Evolutionary conservation across 2,797 vertebrate species (phyloP).

Genomic region (Anolis apletophallus): DNA sequence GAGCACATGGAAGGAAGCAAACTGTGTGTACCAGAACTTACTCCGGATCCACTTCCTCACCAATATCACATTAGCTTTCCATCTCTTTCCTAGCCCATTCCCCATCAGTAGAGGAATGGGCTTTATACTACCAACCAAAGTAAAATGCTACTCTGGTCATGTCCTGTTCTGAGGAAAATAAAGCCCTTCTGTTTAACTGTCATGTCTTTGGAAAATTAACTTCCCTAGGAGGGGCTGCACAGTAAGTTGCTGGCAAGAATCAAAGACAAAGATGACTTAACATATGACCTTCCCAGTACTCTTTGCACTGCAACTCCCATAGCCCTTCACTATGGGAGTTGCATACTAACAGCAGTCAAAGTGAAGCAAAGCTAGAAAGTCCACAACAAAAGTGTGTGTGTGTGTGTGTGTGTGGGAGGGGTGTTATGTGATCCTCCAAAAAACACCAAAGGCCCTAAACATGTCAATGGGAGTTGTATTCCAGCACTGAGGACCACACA

Average conservation of each 20-base stretch:
- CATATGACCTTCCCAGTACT: background rate
- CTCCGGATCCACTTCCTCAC: background rate
- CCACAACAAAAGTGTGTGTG: no score
- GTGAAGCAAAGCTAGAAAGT: background rate
- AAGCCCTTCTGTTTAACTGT: slow-evolving; percentile 6
- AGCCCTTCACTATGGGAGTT: background rate
- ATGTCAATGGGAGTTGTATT: no score
- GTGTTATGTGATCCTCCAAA: no score
- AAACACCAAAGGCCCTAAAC: no score
- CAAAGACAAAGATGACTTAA: background rate
- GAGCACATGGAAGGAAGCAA: background rate
- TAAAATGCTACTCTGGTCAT: slow-evolving; percentile 6
- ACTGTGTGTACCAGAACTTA: background rate
- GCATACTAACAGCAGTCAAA: background rate
- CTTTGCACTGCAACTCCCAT: background rate
- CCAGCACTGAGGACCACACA: no score
- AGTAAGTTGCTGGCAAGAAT: background rate
- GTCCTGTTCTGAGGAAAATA: slow-evolving; percentile 8
- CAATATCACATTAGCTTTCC: background rate
- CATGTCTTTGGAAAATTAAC: background rate
- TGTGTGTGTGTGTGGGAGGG: no score
- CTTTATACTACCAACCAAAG: background rate
- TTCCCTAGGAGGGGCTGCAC: background rate
- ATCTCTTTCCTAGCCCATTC: background rate
- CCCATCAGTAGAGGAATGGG: background rate